Percentiles rank a stretch among this genome's conserved stretches.
Conservation (phyloP, 1,140 invertebrate genomes). For the Aphaenogaster floridana region DNA sequence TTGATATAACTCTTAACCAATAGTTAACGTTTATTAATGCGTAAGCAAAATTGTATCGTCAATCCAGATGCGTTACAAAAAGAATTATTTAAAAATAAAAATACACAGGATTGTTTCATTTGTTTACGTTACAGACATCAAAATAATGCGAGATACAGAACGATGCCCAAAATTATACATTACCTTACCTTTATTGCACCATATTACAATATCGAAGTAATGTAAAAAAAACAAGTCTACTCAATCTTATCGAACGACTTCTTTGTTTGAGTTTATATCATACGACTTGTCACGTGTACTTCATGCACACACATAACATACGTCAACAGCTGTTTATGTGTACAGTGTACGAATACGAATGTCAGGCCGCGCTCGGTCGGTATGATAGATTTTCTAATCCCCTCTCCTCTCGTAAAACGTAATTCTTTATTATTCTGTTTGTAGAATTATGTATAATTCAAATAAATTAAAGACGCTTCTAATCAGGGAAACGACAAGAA, state of each 20-base stretch:
- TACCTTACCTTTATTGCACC: not conserved
- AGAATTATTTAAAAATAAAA: not conserved
- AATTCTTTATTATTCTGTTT: not conserved
- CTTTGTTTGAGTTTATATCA: not conserved
- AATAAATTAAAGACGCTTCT: not conserved
- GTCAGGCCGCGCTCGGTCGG: not conserved
- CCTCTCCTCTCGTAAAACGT: not conserved
- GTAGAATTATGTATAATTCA: not conserved
- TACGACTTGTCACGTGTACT: not conserved
- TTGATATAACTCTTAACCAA: not conserved
- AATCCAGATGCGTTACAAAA: not conserved
- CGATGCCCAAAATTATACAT: not conserved
- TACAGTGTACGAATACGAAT: not conserved
- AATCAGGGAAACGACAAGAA: too few relatives aligned
- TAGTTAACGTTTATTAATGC: not conserved
- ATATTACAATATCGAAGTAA: not conserved
- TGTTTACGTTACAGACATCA: not conserved
- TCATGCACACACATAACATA: not conserved
- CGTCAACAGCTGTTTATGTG: not conserved
- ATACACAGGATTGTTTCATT: not conserved
- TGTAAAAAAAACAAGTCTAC: not conserved
- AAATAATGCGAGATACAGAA: not conserved
- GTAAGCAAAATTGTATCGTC: not conserved
- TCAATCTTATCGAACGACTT: not conserved
- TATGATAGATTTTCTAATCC: not conserved